Evolutionary conservation across 2,113 vertebrate genomes (phyloP).

Genomic region (Sinocyclocheilus anophthalmus): DNA sequence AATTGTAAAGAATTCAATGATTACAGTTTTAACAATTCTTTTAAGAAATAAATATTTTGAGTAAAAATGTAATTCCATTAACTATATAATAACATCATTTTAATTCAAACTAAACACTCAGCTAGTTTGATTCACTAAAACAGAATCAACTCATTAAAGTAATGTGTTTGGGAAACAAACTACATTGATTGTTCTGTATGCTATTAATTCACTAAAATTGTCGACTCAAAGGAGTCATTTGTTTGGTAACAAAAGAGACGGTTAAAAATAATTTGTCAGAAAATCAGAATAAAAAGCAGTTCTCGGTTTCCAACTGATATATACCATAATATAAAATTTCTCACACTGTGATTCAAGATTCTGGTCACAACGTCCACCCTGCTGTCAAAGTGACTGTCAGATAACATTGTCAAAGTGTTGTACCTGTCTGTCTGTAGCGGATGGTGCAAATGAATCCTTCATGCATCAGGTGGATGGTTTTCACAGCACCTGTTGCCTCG

Average conservation of each 20-base stretch:
- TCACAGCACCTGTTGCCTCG: slow-evolving; percentile 92
- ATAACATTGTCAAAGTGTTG: neutral
- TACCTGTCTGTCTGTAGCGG: slow-evolving; percentile 96
- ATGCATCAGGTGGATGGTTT: slow-evolving; percentile 96
- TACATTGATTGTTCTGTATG: neutral
- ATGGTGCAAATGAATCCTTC: slow-evolving; percentile 97
- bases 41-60: neutral
- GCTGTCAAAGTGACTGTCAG: neutral
- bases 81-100: neutral
- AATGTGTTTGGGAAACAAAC: neutral
- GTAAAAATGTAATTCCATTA: neutral
- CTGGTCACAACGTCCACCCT: neutral
- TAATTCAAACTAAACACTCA: neutral
- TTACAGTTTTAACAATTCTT: neutral
- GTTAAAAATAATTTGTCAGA: too few species aligned
- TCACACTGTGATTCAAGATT: neutral
- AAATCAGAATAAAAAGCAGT: too few species aligned
- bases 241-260: neutral
- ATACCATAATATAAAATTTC: neutral
- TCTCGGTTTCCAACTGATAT: too few species aligned
- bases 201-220: neutral
- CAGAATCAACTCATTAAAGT: neutral
- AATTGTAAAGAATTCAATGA: neutral
- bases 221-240: neutral
- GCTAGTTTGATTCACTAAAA: neutral